These are phyloP conservation scores for Candoia aspera DNA, from an alignment of 2,113 vertebrate genomes.

Conservation along the genomic window DNA sequence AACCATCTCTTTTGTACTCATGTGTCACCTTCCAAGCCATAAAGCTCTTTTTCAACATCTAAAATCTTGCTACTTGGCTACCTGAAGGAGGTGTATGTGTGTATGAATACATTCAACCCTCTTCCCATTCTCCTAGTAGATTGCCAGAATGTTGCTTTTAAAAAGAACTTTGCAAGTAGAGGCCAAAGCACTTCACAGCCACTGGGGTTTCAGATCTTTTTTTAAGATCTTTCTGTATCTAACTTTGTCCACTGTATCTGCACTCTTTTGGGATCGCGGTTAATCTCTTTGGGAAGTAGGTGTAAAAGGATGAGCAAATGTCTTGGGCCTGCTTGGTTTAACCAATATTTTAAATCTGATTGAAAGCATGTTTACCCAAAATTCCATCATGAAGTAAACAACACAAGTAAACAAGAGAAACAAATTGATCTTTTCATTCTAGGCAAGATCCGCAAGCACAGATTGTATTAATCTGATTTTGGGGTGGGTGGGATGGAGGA, in stretches of 20 bases:
- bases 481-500: background rate
- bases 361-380: background rate
- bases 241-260: background rate
- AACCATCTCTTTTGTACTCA: background rate
- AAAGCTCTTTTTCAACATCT: background rate
- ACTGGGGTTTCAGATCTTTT: background rate
- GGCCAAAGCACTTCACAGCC: background rate
- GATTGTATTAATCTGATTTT: slow-evolving; percentile 7
- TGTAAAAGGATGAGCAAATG: background rate
- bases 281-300: background rate
- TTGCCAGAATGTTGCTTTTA: background rate
- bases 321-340: background rate
- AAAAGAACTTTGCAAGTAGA: background rate
- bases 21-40: background rate
- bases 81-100: background rate
- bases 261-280: background rate
- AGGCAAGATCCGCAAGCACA: background rate
- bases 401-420: background rate
- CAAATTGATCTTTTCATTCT: background rate
- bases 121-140: background rate
- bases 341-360: background rate
- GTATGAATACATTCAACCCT: background rate
- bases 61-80: background rate
- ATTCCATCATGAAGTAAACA: slow-evolving; percentile 7
- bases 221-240: background rate